A percentile compares a stretch with the other conserved stretches of the same genome.
phyloP scores from a whole-genome alignment of 1,140 invertebrate genomes.

The Aphelenchoides fujianensis region DNA sequence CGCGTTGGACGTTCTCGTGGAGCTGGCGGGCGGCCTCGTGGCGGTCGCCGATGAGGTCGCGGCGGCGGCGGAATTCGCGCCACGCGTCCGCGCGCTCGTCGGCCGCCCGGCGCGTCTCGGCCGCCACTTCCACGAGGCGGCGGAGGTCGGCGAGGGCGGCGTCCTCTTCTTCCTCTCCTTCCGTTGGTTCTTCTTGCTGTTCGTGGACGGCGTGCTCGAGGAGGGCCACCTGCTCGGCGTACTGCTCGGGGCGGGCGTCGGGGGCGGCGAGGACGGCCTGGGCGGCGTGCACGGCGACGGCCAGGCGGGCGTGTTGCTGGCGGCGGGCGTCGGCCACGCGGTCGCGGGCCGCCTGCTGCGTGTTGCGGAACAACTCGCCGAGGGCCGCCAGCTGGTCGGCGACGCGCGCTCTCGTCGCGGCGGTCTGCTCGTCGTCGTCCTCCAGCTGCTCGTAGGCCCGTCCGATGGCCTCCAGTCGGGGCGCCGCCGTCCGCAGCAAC shows the following conservation, averaged over 20 bases:
- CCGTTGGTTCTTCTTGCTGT: too few species aligned
- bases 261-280: background rate
- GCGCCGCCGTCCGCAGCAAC: background rate
- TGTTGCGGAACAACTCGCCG: constrained; percentile 1
- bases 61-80: background rate
- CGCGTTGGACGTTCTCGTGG: background rate
- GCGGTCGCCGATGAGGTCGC: background rate
- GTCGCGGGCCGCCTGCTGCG: background rate
- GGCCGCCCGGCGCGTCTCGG: background rate
- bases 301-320: constrained; percentile 1
- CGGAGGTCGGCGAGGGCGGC: too few species aligned
- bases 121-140: constrained; percentile 6
- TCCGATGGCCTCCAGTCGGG: background rate
- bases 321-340: background rate
- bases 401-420: background rate
- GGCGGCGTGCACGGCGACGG: background rate
- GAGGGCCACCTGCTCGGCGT: too few species aligned
- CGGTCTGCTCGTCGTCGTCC: background rate
- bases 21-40: constrained; percentile 9
- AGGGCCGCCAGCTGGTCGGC: constrained; percentile 13
- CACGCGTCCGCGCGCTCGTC: constrained; percentile 7
- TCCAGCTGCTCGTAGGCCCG: background rate
- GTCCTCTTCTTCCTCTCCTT: too few species aligned
- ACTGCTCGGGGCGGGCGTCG: background rate
- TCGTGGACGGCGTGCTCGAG: too few species aligned